phyloP scores from a whole-genome alignment of 2,797 vertebrate genomes.

The Lindbergichthys nudifrons region DNA sequence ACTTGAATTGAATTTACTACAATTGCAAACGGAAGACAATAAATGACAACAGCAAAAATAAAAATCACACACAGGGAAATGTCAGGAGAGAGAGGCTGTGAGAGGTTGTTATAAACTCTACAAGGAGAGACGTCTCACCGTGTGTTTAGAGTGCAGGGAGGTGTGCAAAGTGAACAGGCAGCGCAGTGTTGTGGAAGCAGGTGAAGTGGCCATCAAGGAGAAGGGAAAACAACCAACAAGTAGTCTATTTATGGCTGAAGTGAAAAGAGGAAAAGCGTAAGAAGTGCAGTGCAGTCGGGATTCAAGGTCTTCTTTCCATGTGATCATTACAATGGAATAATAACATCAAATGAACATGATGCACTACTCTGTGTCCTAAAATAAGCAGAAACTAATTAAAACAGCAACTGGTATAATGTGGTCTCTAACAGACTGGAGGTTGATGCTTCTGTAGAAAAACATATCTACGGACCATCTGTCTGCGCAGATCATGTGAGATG shows the following conservation, averaged over 20 bases:
- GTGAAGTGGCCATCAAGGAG: conserved; percentile 40
- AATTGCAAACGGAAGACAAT: no score
- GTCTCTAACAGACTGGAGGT: conserved; percentile 19
- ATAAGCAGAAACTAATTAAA: conserved; percentile 39
- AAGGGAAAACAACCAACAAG: conserved; percentile 32
- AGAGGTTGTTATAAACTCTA: conserved; percentile 21
- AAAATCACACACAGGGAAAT: no score
- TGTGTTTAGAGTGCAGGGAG: conserved; percentile 50
- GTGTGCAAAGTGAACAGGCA: conserved; percentile 48
- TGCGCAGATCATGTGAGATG: conserved; percentile 35
- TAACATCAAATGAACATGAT: conserved; percentile 37
- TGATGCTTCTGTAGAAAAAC: conserved; percentile 7
- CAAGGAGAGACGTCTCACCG: conserved; percentile 16
- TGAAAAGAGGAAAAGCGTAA: conserved; percentile 4
- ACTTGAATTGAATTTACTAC: no score
- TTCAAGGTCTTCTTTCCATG: conserved; percentile 17
- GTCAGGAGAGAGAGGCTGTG: conserved; percentile 17
- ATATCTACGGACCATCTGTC: conserved; percentile 47
- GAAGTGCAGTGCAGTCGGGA: conserved; percentile 17
- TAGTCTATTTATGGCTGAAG: conserved; percentile 29
- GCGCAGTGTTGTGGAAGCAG: conserved; percentile 36
- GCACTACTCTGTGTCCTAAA: conserved; percentile 10
- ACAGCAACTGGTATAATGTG: conserved; percentile 25
- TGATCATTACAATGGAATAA: conserved; percentile 45
- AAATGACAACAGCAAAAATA: no score